Evolutionary conservation across 2,113 vertebrate genomes (phyloP).

Genomic region (Urocynchramus pylzowi): DNA sequence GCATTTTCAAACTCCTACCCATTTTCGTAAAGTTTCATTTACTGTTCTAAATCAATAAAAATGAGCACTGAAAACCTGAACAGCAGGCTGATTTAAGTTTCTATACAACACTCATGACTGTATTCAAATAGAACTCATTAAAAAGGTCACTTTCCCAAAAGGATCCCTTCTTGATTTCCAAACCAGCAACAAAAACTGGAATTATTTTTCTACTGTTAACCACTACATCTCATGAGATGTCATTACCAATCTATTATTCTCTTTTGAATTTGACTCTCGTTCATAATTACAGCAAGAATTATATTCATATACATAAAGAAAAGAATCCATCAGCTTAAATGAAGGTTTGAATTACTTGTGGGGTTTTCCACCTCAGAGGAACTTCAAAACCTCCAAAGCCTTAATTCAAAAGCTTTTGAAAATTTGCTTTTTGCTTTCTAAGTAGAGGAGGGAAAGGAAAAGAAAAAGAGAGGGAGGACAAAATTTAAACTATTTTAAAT

Average conservation of each 20-base stretch:
- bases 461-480: neutral
- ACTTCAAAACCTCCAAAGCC: neutral
- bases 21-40: constrained; percentile 12
- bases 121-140: constrained; percentile 5
- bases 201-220: neutral
- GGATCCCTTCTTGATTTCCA: constrained; percentile 7
- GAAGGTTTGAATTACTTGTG: neutral
- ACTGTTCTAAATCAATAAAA: neutral
- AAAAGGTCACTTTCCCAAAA: constrained; percentile 36
- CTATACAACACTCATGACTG: neutral
- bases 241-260: constrained; percentile 30
- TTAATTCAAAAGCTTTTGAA: neutral
- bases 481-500: neutral
- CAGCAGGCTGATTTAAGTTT: neutral
- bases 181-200: constrained; percentile 9
- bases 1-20: neutral
- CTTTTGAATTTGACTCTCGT: neutral
- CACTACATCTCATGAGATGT: neutral
- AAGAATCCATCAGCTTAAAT: neutral
- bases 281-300: neutral
- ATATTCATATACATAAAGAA: neutral
- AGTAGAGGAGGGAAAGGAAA: accelerated
- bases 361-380: neutral
- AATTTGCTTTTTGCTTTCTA: neutral
- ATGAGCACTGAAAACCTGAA: neutral